A percentile compares a stretch with the other conserved stretches of the same genome.
Conservation (phyloP, 1,140 invertebrate genomes). For the Doryteuthis pealeii region DNA sequence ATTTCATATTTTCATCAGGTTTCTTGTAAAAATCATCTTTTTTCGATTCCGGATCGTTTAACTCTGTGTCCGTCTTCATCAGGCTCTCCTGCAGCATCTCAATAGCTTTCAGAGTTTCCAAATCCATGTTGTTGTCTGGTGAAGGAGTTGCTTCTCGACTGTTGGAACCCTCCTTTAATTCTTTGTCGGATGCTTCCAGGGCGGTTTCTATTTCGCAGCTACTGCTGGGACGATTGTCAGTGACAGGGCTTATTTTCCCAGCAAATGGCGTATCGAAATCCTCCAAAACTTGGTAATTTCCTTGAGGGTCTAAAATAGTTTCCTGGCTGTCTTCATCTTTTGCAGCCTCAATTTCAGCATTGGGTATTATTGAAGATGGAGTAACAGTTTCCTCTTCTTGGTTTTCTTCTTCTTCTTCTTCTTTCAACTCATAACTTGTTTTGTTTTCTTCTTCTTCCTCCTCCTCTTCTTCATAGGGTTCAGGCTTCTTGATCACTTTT, state of each 20-base stretch:
- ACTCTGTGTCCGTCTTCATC: background rate
- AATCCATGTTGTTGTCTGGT: background rate
- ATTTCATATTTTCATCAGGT: background rate
- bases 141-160: background rate
- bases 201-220: background rate
- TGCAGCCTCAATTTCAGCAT: background rate
- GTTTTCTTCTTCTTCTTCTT: background rate
- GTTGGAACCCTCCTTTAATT: background rate
- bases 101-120: background rate
- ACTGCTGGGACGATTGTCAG: background rate
- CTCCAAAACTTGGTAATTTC: constrained; percentile 2
- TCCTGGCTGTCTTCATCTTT: constrained; percentile 14
- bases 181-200: background rate
- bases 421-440: background rate
- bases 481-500: background rate
- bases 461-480: too few species aligned
- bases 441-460: constrained; percentile 1
- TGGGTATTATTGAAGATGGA: background rate
- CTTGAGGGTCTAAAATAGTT: background rate
- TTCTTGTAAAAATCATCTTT: background rate
- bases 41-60: background rate
- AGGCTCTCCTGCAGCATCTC: background rate
- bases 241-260: background rate
- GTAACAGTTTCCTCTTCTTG: background rate
- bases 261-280: background rate